A percentile compares a stretch with the other conserved stretches of the same genome.
These are phyloP conservation scores for Drosophila willistoni DNA, from an alignment of 1,140 invertebrate species.

Conservation along the genomic window DNA sequence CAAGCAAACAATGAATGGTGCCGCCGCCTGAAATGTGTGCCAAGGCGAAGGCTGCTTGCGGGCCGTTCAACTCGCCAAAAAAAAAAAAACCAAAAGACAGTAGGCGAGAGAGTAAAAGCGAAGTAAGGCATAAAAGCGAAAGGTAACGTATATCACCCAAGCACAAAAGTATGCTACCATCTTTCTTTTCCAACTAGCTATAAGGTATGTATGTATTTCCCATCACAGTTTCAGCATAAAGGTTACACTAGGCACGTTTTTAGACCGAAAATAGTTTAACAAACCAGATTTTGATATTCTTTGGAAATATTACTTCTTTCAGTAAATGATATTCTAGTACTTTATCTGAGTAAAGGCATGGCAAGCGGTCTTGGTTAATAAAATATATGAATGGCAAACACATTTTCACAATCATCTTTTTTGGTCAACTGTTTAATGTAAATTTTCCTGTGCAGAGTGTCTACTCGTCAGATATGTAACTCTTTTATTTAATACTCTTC, in stretches of 20 bases:
- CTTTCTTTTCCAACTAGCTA: not conserved
- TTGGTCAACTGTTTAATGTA: not conserved
- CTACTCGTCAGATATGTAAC: not conserved
- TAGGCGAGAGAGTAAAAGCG: not conserved
- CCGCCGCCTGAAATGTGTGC: conserved; percentile 66
- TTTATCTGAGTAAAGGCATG: no score
- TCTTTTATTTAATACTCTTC: not conserved
- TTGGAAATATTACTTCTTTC: not conserved
- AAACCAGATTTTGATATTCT: not conserved
- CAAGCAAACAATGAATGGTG: conserved; percentile 56
- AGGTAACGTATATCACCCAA: conserved; percentile 35
- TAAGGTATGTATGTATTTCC: not conserved
- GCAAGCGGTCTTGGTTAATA: no score
- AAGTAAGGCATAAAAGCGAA: conserved; percentile 32
- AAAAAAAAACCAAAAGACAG: conserved; percentile 11
- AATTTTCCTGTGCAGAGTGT: not conserved
- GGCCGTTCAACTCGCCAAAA: conserved; percentile 28
- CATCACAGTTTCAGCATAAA: not conserved
- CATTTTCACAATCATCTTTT: not conserved
- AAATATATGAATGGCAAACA: no score
- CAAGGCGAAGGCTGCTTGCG: conserved; percentile 72
- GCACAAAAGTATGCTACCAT: conserved; percentile 49
- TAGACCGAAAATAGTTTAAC: not conserved
- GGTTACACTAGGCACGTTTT: not conserved
- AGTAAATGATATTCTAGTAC: not conserved